phyloP scores from a whole-genome alignment of 2,888 invertebrate genomes.

The Archips crataeganus region DNA sequence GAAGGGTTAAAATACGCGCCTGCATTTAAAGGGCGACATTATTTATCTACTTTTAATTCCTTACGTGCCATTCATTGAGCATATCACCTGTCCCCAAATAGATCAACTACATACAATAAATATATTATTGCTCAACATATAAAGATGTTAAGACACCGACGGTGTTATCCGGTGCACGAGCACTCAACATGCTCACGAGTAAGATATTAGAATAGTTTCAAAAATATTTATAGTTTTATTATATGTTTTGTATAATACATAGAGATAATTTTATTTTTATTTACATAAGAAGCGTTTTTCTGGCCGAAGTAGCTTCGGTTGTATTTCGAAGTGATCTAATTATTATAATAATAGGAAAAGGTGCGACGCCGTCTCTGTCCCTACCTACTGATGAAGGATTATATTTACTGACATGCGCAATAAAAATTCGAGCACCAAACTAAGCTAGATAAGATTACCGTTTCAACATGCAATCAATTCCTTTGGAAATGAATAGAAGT shows the following conservation, averaged over 20 bases:
- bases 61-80: constrained; percentile 79
- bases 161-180: constrained; percentile 20
- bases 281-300: constrained; percentile 65
- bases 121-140: constrained; percentile 64
- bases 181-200: constrained; percentile 43
- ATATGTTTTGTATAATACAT: constrained; percentile 64
- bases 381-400: constrained; percentile 50
- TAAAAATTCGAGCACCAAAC: constrained; percentile 61
- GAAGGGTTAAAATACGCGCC: constrained; percentile 61
- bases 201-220: constrained; percentile 73
- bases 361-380: constrained; percentile 52
- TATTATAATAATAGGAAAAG: constrained; percentile 49
- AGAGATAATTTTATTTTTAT: constrained; percentile 56
- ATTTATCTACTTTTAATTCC: constrained; percentile 79
- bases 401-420: constrained; percentile 39
- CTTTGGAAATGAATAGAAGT: constrained; percentile 25
- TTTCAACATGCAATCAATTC: constrained; percentile 46
- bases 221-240: constrained; percentile 76
- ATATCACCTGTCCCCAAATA: constrained; percentile 69
- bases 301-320: constrained; percentile 49
- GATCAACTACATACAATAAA: constrained; percentile 53
- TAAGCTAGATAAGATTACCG: constrained; percentile 51
- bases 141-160: constrained; percentile 47
- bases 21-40: constrained; percentile 54
- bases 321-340: constrained; percentile 44